Conservation (phyloP, 2,113 vertebrate species). For the Malurus melanocephalus region DNA sequence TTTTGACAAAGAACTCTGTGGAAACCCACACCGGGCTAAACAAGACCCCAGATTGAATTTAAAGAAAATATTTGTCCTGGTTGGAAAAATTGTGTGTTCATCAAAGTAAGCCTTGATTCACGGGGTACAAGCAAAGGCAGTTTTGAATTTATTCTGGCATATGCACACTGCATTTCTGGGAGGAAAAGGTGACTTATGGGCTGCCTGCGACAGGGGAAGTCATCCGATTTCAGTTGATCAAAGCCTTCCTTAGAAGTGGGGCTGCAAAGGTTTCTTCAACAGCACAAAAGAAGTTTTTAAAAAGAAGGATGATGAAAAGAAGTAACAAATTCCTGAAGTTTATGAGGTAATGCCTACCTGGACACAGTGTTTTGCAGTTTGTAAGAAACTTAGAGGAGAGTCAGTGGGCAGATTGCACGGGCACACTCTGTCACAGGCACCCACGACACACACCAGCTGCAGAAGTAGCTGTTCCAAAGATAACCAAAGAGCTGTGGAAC, state of each 20-base stretch:
- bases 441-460: accelerated
- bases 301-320: not conserved
- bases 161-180: not conserved
- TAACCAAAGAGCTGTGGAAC: not conserved
- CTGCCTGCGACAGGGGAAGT: slow-evolving; percentile 1
- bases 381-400: not conserved
- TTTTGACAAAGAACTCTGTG: not conserved
- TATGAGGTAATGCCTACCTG: not conserved
- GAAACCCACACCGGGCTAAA: not conserved
- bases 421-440: accelerated
- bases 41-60: not conserved
- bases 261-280: slow-evolving; percentile 18
- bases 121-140: not conserved
- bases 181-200: slow-evolving; percentile 10
- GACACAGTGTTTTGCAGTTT: not conserved
- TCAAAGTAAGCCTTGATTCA: not conserved
- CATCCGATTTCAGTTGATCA: slow-evolving; percentile 21
- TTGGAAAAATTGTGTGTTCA: not conserved
- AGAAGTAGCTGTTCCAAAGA: not conserved
- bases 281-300: not conserved
- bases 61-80: not conserved
- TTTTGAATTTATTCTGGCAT: not conserved
- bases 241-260: slow-evolving; percentile 19
- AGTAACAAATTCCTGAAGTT: not conserved
- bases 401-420: not conserved